These are phyloP conservation scores for Polydrusus cervinus DNA, from an alignment of 2,888 invertebrate species.

Conservation along the genomic window DNA sequence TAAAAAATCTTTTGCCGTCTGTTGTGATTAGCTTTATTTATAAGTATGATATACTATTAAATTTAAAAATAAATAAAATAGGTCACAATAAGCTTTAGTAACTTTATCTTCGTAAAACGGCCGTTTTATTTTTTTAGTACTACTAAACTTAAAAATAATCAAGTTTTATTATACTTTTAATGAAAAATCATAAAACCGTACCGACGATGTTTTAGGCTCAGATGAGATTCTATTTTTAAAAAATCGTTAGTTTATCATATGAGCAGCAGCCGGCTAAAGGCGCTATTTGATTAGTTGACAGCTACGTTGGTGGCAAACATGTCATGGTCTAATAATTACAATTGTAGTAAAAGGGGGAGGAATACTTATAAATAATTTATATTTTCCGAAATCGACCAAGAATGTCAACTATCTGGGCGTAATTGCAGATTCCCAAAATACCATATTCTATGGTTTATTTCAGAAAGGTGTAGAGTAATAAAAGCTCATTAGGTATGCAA, in stretches of 20 bases:
- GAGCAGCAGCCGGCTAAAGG: slow-evolving; percentile 8
- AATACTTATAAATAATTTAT: too few relatives aligned
- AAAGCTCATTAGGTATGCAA: too few relatives aligned
- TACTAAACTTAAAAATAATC: slow-evolving; percentile 3
- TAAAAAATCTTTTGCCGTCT: too few relatives aligned
- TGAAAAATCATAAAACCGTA: slow-evolving; percentile 22
- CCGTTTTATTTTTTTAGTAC: background rate
- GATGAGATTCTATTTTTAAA: slow-evolving; percentile 15
- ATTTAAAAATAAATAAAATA: slow-evolving; percentile 2
- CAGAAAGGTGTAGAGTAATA: too few relatives aligned
- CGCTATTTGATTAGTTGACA: slow-evolving; percentile 25
- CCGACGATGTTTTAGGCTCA: background rate
- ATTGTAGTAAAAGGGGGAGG: background rate
- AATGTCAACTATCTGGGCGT: too few relatives aligned
- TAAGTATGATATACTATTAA: background rate
- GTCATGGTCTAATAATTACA: background rate
- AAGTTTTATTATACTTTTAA: slow-evolving; percentile 20
- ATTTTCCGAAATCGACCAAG: too few relatives aligned
- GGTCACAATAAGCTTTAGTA: background rate
- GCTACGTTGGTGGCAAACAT: slow-evolving; percentile 35
- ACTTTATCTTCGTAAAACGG: background rate
- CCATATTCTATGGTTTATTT: too few relatives aligned
- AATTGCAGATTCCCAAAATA: too few relatives aligned
- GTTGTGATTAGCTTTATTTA: background rate
- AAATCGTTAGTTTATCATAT: slow-evolving; percentile 21